These are phyloP conservation scores for Hyalella azteca DNA, from an alignment of 2,888 invertebrate genomes.

Conservation along the genomic window DNA sequence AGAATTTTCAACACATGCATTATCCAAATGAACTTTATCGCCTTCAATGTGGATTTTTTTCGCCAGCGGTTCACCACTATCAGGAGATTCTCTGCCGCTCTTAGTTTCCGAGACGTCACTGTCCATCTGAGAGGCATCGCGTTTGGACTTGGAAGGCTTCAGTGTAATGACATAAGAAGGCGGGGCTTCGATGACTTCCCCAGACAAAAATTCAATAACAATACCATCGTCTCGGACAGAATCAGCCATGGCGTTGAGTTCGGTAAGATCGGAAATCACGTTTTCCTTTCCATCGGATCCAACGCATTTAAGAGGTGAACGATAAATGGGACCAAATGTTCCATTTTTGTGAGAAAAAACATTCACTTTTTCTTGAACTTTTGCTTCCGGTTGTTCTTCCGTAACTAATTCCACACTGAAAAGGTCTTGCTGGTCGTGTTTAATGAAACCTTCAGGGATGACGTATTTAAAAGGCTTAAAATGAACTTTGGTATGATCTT, in stretches of 20 bases:
- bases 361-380: slow-evolving; percentile 24
- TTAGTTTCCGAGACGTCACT: neutral
- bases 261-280: neutral
- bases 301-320: neutral
- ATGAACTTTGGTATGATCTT: slow-evolving; percentile 81
- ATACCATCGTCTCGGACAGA: slow-evolving; percentile 46
- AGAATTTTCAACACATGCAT: no score
- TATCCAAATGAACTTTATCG: no score
- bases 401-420: slow-evolving; percentile 41
- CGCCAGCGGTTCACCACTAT: neutral
- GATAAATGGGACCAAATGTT: slow-evolving; percentile 22
- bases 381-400: slow-evolving; percentile 20
- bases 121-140: neutral
- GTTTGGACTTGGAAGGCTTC: slow-evolving; percentile 42
- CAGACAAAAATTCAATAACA: slow-evolving; percentile 49
- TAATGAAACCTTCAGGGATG: slow-evolving; percentile 56
- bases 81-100: neutral
- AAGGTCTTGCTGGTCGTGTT: slow-evolving; percentile 53
- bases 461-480: slow-evolving; percentile 64
- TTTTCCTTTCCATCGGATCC: slow-evolving; percentile 4
- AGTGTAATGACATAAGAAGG: slow-evolving; percentile 52
- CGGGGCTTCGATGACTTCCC: slow-evolving; percentile 56
- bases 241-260: slow-evolving; percentile 38
- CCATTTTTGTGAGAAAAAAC: slow-evolving; percentile 51
- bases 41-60: slow-evolving; percentile 7